phyloP scores from a whole-genome alignment of 2,888 invertebrate species.

The Iselma pallidipennis region DNA sequence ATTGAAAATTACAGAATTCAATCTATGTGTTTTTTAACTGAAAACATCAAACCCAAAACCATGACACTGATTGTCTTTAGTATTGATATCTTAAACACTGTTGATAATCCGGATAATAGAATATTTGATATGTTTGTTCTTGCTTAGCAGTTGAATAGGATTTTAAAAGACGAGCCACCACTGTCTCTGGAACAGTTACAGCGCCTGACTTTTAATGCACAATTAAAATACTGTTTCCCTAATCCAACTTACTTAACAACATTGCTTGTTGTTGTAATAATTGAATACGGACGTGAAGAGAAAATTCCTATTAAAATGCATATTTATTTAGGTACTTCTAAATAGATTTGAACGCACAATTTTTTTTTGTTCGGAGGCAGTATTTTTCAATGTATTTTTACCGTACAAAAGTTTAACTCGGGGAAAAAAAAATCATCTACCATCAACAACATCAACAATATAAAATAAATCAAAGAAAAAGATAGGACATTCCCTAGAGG shows the following conservation, averaged over 20 bases:
- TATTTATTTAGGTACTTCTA: too few species aligned
- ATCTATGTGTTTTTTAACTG: too few species aligned
- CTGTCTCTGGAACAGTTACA: conserved; percentile 10
- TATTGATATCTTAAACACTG: too few species aligned
- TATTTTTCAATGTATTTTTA: too few species aligned
- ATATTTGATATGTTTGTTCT: too few species aligned
- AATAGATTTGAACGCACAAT: not conserved
- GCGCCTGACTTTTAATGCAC: conserved; percentile 51
- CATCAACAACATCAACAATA: not conserved
- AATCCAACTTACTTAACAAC: conserved; percentile 49
- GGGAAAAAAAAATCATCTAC: not conserved
- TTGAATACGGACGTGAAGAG: not conserved
- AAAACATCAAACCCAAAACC: too few species aligned
- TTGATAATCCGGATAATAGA: too few species aligned
- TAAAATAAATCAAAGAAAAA: not conserved
- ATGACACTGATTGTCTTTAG: too few species aligned
- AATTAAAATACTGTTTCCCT: conserved; percentile 55
- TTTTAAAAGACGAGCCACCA: conserved; percentile 1
- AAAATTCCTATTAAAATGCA: not conserved
- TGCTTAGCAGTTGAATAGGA: too few species aligned
- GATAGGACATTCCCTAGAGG: not conserved
- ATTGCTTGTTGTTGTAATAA: conserved; percentile 32
- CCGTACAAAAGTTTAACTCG: too few species aligned
- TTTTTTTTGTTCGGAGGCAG: too few species aligned
- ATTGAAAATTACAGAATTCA: too few species aligned